Base-by-base conservation (phyloP, 1,140 invertebrate genomes). In the Drosophila pruinosa region DNA sequence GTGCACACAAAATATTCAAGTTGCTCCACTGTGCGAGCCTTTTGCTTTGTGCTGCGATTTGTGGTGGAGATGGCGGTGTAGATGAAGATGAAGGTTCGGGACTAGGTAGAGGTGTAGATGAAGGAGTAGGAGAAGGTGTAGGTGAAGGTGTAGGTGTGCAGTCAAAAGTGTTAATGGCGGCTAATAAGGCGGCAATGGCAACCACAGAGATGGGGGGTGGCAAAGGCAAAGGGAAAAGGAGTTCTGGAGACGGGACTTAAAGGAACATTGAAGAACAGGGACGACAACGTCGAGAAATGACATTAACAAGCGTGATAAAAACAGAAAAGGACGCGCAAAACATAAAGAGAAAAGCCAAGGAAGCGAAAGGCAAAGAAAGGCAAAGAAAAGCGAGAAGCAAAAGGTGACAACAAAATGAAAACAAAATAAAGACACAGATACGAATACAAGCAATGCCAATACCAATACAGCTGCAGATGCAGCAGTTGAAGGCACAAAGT, bases 231-330 rank as follows among this genome's bases (percentile, higher is more conserved):
- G 41, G 34, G n/a, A 10, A 1, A 31, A 31, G 31, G 41, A 57
- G 54, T 12, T 24, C 14, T 17, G 15, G 17, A 53, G 15, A 53
- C 39, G 39, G 38, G 38, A 24, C 53, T 41, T 41, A 28, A 58
- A 34, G 41, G 50, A 36, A 52, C 43, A 24, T 12, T 24, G 36
- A 50, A 31, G 21, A 22, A 28, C 12, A 36, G 7, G 21, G 47
- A 57, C 70, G 26, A 64, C 63, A 54, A 54, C 45, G 64, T 47
- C 62, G 38, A 24, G 56, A 39, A 82, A 82, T 82, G 74, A 74
- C 78, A 82, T 82, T 82, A 82, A 82, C 78, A 82, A 82, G 78
- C 78, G 78, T 82, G 78, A 82, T 77, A 82, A 82, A 75, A 74
- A 78, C 47, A 74, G 36, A 70, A 62, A 68, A 68, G 53, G 26